Conservation (phyloP, 2,888 invertebrate species). For the Calliphora vomitoria region DNA sequence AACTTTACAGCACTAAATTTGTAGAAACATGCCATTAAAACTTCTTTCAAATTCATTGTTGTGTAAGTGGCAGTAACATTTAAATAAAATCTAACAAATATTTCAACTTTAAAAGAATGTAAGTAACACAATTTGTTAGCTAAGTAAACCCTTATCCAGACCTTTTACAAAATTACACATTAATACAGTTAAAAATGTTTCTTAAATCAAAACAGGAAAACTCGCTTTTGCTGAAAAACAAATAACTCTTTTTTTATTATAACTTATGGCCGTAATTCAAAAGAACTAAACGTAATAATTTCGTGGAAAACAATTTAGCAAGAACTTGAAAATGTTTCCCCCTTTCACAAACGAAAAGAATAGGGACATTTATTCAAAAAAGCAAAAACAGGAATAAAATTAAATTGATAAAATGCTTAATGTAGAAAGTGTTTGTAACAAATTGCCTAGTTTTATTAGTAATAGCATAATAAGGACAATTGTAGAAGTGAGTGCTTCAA, state of each 20-base stretch:
- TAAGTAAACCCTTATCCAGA: not conserved
- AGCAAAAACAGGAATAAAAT: not conserved
- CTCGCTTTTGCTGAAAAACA: not conserved
- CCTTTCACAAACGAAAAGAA: not conserved
- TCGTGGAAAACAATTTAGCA: not conserved
- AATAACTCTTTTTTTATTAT: not conserved
- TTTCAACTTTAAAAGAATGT: not conserved
- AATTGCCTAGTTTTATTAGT: not conserved
- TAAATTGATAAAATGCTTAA: not conserved
- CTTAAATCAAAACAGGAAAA: not conserved
- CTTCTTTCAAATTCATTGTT: not conserved
- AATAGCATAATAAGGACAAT: slow-evolving; percentile 12
- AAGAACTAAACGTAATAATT: not conserved
- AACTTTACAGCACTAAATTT: not conserved
- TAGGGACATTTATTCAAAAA: not conserved
- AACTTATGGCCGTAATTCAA: not conserved
- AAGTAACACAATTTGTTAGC: not conserved
- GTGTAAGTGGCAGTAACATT: not conserved
- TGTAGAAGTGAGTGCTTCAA: not conserved
- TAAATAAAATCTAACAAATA: not conserved
- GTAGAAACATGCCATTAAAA: not conserved
- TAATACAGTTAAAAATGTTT: not conserved
- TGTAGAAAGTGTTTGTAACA: not conserved
- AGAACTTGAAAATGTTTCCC: not conserved
- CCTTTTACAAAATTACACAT: not conserved